phyloP scores from a whole-genome alignment of 1,140 invertebrate species.

The Papilio glaucus region DNA sequence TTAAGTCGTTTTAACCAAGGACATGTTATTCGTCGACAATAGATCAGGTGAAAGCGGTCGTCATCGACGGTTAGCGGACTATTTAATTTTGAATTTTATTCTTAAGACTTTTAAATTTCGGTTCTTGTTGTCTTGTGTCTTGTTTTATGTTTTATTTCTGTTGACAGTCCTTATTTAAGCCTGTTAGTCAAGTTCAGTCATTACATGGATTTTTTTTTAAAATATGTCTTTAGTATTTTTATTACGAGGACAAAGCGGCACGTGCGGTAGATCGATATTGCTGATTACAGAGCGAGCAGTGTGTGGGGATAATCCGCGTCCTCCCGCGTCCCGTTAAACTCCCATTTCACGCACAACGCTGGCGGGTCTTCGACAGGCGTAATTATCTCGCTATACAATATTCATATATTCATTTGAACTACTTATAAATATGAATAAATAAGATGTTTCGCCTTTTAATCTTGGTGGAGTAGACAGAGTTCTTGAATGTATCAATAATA shows the following conservation, averaged over 20 bases:
- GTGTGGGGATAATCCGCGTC: conserved; percentile 9
- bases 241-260: conserved; percentile 4
- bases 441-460: background rate
- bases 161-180: no score
- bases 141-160: no score
- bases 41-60: no score
- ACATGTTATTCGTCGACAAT: no score
- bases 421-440: conserved; percentile 23
- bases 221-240: conserved; percentile 9
- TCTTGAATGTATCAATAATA: background rate
- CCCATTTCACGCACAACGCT: conserved; percentile 28
- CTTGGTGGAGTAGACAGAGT: background rate
- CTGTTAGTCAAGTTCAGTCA: no score
- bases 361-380: conserved; percentile 21
- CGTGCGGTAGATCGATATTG: conserved; percentile 13
- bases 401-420: conserved; percentile 14
- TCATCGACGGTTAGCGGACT: no score
- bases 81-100: no score
- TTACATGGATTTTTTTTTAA: background rate
- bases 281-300: conserved; percentile 11
- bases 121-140: no score
- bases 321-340: conserved; percentile 26
- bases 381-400: conserved; percentile 29
- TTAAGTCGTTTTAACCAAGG: no score
- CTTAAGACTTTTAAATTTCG: no score